Conservation (phyloP, 2,113 vertebrate genomes). For the Antennarius striatus region DNA sequence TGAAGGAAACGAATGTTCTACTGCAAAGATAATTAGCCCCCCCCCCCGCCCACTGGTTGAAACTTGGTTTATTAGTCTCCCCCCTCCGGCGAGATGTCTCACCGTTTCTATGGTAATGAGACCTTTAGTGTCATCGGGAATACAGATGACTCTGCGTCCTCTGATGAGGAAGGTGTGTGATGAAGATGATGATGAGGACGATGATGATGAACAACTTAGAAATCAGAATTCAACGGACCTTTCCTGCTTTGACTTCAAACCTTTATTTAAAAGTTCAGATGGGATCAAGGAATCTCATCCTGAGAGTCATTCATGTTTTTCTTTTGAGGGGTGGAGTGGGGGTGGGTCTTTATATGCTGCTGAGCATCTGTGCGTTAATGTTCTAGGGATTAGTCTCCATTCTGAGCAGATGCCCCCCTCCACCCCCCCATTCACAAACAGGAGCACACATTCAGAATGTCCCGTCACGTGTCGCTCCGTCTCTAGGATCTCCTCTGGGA, state of each 20-base stretch:
- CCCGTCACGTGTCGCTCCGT: slow-evolving; percentile 56
- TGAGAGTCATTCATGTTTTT: background rate
- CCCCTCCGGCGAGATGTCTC: background rate
- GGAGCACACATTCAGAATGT: slow-evolving; percentile 69
- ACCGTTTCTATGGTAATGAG: background rate
- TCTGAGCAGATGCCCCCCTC: slow-evolving; percentile 32
- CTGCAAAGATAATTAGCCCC: too few relatives aligned
- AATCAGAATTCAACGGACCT: too few relatives aligned
- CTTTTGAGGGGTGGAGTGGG: too few relatives aligned
- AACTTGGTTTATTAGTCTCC: too few relatives aligned
- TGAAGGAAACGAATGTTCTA: too few relatives aligned
- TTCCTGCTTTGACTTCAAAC: too few relatives aligned
- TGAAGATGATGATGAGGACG: background rate
- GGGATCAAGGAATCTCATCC: slow-evolving; percentile 39
- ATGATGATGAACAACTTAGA: background rate
- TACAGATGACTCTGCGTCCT: background rate
- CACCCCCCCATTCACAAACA: slow-evolving; percentile 43
- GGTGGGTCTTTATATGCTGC: background rate
- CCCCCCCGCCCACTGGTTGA: too few relatives aligned
- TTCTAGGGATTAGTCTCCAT: slow-evolving; percentile 62
- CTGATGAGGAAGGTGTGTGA: background rate
- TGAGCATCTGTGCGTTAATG: slow-evolving; percentile 59
- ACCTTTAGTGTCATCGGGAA: background rate
- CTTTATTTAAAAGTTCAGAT: too few relatives aligned
- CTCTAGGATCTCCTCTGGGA: slow-evolving; percentile 56